Conservation (phyloP, 2,113 vertebrate species). For the Peromyscus maniculatus region DNA sequence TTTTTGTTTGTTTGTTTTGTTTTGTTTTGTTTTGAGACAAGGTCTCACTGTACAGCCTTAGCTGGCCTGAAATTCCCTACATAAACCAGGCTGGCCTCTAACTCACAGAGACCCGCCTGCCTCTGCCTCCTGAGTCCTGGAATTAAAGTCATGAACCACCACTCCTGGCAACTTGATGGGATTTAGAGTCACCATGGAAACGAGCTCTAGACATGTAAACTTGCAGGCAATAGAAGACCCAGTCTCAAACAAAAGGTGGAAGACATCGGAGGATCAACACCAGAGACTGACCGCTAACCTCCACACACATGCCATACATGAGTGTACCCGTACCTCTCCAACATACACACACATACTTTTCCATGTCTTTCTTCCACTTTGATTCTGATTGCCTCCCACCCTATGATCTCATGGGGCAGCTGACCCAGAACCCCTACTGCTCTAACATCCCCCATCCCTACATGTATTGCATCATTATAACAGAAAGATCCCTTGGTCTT, state of each 20-base stretch:
- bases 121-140: neutral
- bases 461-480: neutral
- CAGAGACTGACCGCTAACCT: neutral
- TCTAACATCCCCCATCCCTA: neutral
- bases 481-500: neutral
- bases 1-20: no score
- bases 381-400: slow-evolving; percentile 2
- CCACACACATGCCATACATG: neutral
- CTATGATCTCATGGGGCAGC: neutral
- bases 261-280: neutral
- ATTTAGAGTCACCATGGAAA: neutral
- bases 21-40: neutral
- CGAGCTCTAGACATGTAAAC: neutral
- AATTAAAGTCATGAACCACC: neutral
- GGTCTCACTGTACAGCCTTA: neutral
- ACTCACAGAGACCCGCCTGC: neutral
- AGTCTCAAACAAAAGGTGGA: neutral
- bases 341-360: neutral
- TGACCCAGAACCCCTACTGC: neutral
- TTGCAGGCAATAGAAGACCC: neutral
- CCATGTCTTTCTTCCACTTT: neutral
- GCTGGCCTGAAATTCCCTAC: neutral
- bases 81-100: neutral
- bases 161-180: neutral
- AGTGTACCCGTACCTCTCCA: neutral